A percentile compares a stretch with the other conserved stretches of the same genome.
Conservation (phyloP, 2,888 invertebrate genomes). For the Copidosoma aretas region DNA sequence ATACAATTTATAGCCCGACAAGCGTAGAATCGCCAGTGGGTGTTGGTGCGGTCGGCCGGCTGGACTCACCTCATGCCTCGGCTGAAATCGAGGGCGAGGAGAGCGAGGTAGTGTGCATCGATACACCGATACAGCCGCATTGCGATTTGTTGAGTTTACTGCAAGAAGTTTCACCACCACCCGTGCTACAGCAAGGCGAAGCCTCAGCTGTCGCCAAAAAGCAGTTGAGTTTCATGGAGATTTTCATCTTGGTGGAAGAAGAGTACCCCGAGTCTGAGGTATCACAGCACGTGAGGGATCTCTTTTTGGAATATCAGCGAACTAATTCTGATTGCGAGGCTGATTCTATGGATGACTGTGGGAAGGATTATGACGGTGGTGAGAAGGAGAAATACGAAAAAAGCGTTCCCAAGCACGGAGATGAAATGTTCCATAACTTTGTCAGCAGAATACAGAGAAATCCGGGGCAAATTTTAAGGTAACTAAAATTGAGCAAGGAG, state of each 20-base stretch:
- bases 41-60: slow-evolving; percentile 67
- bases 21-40: slow-evolving; percentile 58
- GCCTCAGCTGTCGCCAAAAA: slow-evolving; percentile 52
- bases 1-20: slow-evolving; percentile 51
- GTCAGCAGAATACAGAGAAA: slow-evolving; percentile 74
- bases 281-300: slow-evolving; percentile 69
- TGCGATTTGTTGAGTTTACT: slow-evolving; percentile 74
- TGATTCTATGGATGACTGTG: slow-evolving; percentile 50
- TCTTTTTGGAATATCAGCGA: slow-evolving; percentile 70
- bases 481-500: slow-evolving; percentile 30
- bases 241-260: slow-evolving; percentile 70
- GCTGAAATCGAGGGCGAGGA: slow-evolving; percentile 87
- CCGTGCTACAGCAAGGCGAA: slow-evolving; percentile 58
- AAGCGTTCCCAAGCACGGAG: slow-evolving; percentile 79
- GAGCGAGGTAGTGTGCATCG: slow-evolving; percentile 78
- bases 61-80: slow-evolving; percentile 69
- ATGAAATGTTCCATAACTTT: slow-evolving; percentile 82
- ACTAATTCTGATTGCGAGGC: slow-evolving; percentile 48
- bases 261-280: slow-evolving; percentile 62
- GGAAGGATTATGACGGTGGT: slow-evolving; percentile 56
- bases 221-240: slow-evolving; percentile 63
- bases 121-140: slow-evolving; percentile 76
- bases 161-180: slow-evolving; percentile 70
- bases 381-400: slow-evolving; percentile 80
- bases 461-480: slow-evolving; percentile 86